phyloP scores from a whole-genome alignment of 2,797 vertebrate species.

The Delichon dasypus region DNA sequence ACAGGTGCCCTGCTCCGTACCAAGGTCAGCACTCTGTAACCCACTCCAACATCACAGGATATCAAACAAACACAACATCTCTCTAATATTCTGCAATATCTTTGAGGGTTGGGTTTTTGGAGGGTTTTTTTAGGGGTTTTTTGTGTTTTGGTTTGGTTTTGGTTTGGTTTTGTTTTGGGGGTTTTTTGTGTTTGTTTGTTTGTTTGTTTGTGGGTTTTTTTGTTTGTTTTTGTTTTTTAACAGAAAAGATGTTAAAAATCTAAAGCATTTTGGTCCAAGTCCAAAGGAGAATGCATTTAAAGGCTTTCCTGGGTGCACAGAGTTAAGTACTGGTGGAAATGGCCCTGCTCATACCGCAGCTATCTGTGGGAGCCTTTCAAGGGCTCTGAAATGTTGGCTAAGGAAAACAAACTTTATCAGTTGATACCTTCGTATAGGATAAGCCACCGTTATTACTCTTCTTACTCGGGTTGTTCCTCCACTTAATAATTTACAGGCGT shows the following conservation, averaged over 20 bases:
- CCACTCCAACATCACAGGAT: not conserved
- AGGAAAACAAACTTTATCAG: not conserved
- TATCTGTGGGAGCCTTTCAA: not conserved
- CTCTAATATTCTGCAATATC: not conserved
- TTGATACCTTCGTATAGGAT: not conserved
- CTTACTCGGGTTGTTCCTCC: not conserved
- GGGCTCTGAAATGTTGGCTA: not conserved
- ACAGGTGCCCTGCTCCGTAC: conserved; percentile 82
- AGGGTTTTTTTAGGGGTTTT: too few relatives aligned
- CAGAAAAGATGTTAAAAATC: not conserved
- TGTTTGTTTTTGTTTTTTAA: not conserved
- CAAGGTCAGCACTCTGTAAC: conserved; percentile 78
- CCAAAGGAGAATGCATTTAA: not conserved
- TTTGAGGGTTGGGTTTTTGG: not conserved
- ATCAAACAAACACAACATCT: not conserved
- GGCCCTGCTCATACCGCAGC: not conserved
- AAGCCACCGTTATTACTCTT: not conserved
- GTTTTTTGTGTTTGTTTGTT: too few relatives aligned
- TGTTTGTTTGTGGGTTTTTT: not conserved
- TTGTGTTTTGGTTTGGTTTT: too few relatives aligned
- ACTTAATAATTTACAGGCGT: not conserved
- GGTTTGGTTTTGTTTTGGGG: too few relatives aligned
- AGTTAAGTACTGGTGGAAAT: not conserved
- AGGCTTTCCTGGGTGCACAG: not conserved
- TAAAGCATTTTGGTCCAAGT: not conserved